Evolutionary conservation across 2,797 vertebrate species (phyloP).

Genomic region (Crypturellus tataupa): DNA sequence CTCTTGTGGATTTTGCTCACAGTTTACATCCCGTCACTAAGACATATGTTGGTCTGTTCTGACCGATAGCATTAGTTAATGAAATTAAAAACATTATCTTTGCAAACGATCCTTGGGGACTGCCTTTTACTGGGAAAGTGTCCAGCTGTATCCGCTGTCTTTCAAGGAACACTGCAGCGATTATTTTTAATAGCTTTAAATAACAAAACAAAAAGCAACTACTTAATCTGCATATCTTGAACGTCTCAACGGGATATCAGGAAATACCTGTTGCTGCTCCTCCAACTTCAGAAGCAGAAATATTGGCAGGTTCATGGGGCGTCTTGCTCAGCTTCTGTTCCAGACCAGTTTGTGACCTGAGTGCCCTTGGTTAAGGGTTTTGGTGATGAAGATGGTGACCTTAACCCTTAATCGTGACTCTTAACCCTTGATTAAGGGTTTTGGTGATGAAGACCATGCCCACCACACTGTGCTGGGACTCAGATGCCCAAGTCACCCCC

Average conservation of each 20-base stretch:
- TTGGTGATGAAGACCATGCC: not conserved
- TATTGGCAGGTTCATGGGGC: not conserved
- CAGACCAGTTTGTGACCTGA: rapidly evolving
- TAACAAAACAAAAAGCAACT: not conserved
- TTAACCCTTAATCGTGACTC: too few species aligned
- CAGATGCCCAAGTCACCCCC: not conserved
- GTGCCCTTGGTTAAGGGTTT: not conserved
- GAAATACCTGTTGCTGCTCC: conserved; percentile 5
- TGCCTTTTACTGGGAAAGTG: not conserved
- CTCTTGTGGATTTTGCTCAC: not conserved
- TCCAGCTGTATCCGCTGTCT: not conserved
- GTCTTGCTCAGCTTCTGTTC: not conserved
- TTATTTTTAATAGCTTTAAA: conserved; percentile 21
- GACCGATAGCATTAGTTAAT: not conserved
- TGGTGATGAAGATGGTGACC: not conserved
- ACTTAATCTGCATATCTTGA: not conserved
- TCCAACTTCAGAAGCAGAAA: not conserved
- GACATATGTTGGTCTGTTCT: not conserved
- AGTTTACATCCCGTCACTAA: not conserved
- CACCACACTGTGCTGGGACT: rapidly evolving
- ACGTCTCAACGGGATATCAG: not conserved
- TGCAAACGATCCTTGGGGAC: not conserved
- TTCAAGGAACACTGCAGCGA: not conserved
- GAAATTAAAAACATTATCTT: conserved; percentile 44
- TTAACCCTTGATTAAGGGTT: too few species aligned